Evolutionary conservation across 2,888 invertebrate genomes (phyloP), one percentile per base, ranked within the genome.

Genomic region (Criorhina ranunculi): DNA sequence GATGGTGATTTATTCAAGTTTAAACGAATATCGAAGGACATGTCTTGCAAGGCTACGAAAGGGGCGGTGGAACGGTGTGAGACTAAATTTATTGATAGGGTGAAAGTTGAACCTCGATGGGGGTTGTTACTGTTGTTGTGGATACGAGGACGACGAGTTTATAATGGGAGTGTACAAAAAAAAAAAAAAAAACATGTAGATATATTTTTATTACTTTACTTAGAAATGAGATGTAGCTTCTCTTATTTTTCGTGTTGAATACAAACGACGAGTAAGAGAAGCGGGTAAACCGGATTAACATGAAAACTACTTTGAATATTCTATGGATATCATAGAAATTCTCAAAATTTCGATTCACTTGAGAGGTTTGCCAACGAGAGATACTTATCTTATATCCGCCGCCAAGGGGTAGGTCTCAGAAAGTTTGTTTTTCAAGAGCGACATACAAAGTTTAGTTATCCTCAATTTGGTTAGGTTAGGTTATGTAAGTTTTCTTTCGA

Each of bases 21-120:
- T 79, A 79, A 83, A 83, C 79, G 83, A 79, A 83, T 83, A 83
- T 83, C 83, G 83, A 83, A 83, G 83, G 83, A 79, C 83, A 83
- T 83, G 69, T 79, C 83, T 83, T 83, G 83, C 73, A 79, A 69
- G 83, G 83, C 49, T 79, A 69, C 33, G 12, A 29, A 55, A 46
- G n/a, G 15, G 60, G 51, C 31, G 49, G 44, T 8, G 64, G 24
- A n/a, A 40, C 12, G 35, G 69, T 53, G 12, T 33, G 31, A 69
- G 46, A 67, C 62, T 67, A 67, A 83, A 83, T 79, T 83, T 83
- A 79, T 83, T 79, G 79, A 83, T 83, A 69, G 83, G 79, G 79
- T 79, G 73, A 79, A 75, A 75, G 80, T 75, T 75, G 75, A 75
- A 64, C 79, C 79, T 75, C 67, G 17, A 57, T 9, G 62, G 70